These are phyloP conservation scores for Ceratothoa steindachneri DNA, from an alignment of 2,888 invertebrate genomes.

Conservation along the genomic window DNA sequence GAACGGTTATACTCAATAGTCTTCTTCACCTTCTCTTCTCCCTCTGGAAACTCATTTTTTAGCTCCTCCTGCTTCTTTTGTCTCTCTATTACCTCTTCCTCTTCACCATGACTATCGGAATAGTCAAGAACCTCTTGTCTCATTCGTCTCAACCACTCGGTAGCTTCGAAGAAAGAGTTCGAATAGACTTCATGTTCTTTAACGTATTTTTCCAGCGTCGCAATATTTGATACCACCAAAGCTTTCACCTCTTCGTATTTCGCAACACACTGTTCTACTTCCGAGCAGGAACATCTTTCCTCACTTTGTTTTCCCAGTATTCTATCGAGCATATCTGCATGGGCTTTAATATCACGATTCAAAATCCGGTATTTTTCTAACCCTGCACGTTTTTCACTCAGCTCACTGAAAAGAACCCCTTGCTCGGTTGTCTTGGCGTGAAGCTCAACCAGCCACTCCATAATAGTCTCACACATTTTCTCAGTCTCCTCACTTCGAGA, in stretches of 20 bases:
- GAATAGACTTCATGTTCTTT: constrained; percentile 82
- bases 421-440: constrained; percentile 72
- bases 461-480: constrained; percentile 60
- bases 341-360: constrained; percentile 74
- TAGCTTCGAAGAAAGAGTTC: constrained; percentile 72
- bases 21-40: constrained; percentile 69
- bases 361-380: constrained; percentile 80
- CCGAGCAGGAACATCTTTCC: constrained; percentile 60
- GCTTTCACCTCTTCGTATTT: constrained; percentile 68
- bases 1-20: constrained; percentile 69
- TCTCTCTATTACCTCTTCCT: constrained; percentile 65
- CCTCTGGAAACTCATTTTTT: constrained; percentile 65
- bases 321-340: constrained; percentile 72
- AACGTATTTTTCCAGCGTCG: constrained; percentile 70
- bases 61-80: constrained; percentile 70
- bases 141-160: constrained; percentile 77
- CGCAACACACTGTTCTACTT: constrained; percentile 66
- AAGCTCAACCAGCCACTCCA: constrained; percentile 83
- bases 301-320: constrained; percentile 69
- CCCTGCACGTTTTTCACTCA: constrained; percentile 84
- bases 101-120: constrained; percentile 82
- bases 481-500: constrained; percentile 47
- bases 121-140: constrained; percentile 78
- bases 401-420: constrained; percentile 66
- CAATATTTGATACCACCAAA: constrained; percentile 64